These are phyloP conservation scores for Tethea ocularis DNA, from an alignment of 2,888 invertebrate species.

Conservation along the genomic window DNA sequence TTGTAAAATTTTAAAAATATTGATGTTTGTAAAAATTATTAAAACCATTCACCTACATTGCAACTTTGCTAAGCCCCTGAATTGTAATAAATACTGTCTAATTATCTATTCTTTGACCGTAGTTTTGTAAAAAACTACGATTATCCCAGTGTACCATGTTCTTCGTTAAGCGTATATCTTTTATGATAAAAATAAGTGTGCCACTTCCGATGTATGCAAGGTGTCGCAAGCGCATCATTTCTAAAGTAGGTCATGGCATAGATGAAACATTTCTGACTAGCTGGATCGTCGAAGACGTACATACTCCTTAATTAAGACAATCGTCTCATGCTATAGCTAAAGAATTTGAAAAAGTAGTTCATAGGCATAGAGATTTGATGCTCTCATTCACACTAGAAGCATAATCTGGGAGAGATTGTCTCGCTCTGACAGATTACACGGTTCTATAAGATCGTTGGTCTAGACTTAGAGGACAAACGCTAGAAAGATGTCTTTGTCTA, in stretches of 20 bases:
- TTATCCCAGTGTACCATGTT: neutral
- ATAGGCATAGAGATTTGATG: neutral
- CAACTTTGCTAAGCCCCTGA: too few relatives aligned
- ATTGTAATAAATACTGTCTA: too few relatives aligned
- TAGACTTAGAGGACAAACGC: neutral
- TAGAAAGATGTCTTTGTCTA: neutral
- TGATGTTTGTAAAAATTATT: neutral
- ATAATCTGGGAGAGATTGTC: neutral
- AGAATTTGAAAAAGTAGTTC: neutral
- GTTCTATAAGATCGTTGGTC: neutral
- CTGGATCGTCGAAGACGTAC: neutral
- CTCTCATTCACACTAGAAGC: neutral
- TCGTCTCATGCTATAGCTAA: neutral
- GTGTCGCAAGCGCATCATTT: constrained; percentile 26
- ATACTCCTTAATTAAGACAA: neutral
- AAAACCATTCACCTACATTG: neutral
- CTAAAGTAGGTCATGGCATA: constrained; percentile 23
- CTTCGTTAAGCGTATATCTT: neutral
- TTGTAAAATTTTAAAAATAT: neutral
- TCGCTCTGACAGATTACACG: constrained; percentile 3
- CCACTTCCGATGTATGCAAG: constrained; percentile 19
- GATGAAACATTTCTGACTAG: neutral
- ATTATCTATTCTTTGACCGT: neutral
- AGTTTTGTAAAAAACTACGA: neutral
- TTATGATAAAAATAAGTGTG: constrained; percentile 15